Evolutionary conservation across 2,113 vertebrate species (phyloP).

Genomic region (Megaptera novaeangliae): DNA sequence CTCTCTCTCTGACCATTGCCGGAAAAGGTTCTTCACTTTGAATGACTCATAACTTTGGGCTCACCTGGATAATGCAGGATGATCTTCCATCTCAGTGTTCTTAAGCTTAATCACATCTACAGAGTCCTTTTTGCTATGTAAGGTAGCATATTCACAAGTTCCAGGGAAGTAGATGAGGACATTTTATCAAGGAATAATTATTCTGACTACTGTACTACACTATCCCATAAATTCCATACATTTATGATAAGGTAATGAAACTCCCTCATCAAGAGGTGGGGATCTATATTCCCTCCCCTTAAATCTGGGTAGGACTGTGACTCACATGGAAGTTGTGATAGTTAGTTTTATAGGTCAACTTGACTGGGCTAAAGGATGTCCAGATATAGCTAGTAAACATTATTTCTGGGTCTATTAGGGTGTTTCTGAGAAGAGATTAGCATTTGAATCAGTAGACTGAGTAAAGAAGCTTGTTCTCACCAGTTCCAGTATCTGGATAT

Average conservation of each 20-base stretch:
- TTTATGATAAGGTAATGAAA: not conserved
- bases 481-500: not conserved
- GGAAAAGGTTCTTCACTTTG: not conserved
- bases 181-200: not conserved
- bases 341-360: not conserved
- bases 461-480: not conserved
- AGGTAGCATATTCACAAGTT: not conserved
- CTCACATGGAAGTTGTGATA: not conserved
- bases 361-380: not conserved
- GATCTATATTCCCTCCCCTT: too few relatives aligned
- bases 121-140: not conserved
- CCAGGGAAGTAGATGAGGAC: not conserved
- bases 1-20: not conserved
- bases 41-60: not conserved
- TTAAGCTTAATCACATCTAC: not conserved
- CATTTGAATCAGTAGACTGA: not conserved
- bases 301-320: not conserved
- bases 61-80: not conserved
- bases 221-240: too few relatives aligned
- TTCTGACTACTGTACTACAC: not conserved
- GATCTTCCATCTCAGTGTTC: not conserved
- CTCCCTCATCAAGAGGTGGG: not conserved
- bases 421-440: not conserved
- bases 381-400: not conserved
- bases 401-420: not conserved